Evolutionary conservation across 2,113 vertebrate genomes (phyloP).

Genomic region (Callithrix jacchus): DNA sequence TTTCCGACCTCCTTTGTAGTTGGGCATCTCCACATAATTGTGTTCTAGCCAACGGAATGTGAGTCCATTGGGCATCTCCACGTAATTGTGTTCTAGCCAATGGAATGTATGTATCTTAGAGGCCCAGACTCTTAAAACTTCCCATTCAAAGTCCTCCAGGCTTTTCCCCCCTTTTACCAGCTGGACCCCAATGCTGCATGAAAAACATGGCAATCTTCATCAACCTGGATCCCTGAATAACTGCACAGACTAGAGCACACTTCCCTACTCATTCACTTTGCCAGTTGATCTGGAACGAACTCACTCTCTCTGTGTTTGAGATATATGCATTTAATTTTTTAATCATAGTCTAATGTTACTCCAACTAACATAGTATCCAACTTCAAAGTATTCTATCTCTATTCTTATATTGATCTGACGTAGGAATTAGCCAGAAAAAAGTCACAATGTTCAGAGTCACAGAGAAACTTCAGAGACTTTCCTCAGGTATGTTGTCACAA

Average conservation of each 20-base stretch:
- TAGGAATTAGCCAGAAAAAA: neutral
- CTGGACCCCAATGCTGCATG: neutral
- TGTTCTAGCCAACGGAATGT: neutral
- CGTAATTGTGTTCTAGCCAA: neutral
- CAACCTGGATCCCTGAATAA: neutral
- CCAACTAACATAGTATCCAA: neutral
- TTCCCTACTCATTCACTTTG: neutral
- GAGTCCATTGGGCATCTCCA: neutral
- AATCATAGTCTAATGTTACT: neutral
- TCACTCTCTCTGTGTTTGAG: neutral
- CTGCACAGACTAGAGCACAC: neutral
- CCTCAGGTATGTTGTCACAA: neutral
- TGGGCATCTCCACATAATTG: neutral
- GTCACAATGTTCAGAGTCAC: neutral
- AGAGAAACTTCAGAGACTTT: neutral
- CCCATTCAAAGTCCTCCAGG: neutral
- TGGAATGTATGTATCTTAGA: neutral
- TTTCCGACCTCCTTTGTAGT: neutral
- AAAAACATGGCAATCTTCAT: neutral
- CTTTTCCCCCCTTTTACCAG: no score
- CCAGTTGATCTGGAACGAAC: neutral
- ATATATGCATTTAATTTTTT: neutral
- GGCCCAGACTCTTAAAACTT: neutral
- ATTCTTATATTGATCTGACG: neutral
- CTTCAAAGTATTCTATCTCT: neutral